Evolutionary conservation across 2,888 invertebrate genomes (phyloP).

Genomic region (Agrilus mali): DNA sequence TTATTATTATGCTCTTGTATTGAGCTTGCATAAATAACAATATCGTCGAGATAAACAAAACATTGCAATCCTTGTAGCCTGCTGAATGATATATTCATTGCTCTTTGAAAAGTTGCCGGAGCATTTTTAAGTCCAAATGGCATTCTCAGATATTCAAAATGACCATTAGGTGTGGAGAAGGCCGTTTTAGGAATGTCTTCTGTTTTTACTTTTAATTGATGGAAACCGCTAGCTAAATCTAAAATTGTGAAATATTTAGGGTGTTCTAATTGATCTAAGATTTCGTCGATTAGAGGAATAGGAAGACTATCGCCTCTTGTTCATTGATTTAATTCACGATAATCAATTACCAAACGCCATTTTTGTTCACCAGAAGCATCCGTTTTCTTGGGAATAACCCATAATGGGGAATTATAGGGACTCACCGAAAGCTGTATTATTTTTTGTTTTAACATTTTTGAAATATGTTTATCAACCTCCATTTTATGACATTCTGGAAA

Average conservation of each 20-base stretch:
- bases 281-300: slow-evolving; percentile 14
- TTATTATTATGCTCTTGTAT: too few relatives aligned
- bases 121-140: slow-evolving; percentile 21
- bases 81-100: slow-evolving; percentile 21
- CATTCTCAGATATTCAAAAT: slow-evolving; percentile 22
- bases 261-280: slow-evolving; percentile 14
- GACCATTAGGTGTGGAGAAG: slow-evolving; percentile 16
- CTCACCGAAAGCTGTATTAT: slow-evolving; percentile 20
- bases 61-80: slow-evolving; percentile 15
- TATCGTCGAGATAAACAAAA: too few relatives aligned
- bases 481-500: too few relatives aligned
- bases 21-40: too few relatives aligned
- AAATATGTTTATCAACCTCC: too few relatives aligned
- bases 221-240: slow-evolving; percentile 5
- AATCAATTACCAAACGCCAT: slow-evolving; percentile 17
- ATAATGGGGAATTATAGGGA: slow-evolving; percentile 23
- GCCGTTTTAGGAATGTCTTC: slow-evolving; percentile 18
- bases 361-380: slow-evolving; percentile 19
- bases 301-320: slow-evolving; percentile 12
- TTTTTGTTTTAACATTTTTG: slow-evolving; percentile 15
- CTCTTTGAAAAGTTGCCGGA: slow-evolving; percentile 23
- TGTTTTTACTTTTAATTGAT: slow-evolving; percentile 16
- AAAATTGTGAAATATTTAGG: slow-evolving; percentile 11
- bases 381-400: slow-evolving; percentile 23
- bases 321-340: slow-evolving; percentile 12